A percentile compares a stretch with the other conserved stretches of the same genome.
phyloP scores from a whole-genome alignment of 2,888 invertebrate species.

The Ceratothoa steindachneri region DNA sequence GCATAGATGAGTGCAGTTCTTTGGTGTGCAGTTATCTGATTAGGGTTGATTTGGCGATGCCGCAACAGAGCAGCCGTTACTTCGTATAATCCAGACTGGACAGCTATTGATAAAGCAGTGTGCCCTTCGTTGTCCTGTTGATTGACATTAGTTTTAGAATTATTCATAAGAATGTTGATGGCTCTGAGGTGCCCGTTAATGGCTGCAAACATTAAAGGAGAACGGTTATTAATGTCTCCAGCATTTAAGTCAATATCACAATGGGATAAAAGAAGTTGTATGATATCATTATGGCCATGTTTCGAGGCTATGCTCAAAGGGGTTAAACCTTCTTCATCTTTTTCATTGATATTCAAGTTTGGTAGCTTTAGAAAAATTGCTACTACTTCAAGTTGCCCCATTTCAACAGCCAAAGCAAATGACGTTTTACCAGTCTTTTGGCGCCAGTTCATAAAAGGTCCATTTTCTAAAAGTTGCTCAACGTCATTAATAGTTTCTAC shows the following conservation, averaged over 20 bases:
- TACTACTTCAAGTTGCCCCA: slow-evolving; percentile 43
- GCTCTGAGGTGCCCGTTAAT: slow-evolving; percentile 34
- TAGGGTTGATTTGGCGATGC: slow-evolving; percentile 27
- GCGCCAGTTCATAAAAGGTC: slow-evolving; percentile 43
- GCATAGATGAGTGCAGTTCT: slow-evolving; percentile 33
- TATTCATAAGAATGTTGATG: slow-evolving; percentile 20
- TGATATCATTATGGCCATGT: slow-evolving; percentile 34
- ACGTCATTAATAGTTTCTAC: slow-evolving; percentile 42
- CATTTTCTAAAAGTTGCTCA: slow-evolving; percentile 38
- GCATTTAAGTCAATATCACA: slow-evolving; percentile 23
- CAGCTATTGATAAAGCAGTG: slow-evolving; percentile 33
- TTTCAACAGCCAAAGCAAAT: slow-evolving; percentile 43
- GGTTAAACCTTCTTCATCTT: slow-evolving; percentile 35
- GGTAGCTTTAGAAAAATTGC: slow-evolving; percentile 42
- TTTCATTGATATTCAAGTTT: slow-evolving; percentile 37
- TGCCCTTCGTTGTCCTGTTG: slow-evolving; percentile 30
- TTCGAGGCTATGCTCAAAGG: slow-evolving; percentile 41
- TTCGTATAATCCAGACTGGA: slow-evolving; percentile 33
- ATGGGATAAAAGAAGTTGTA: slow-evolving; percentile 32
- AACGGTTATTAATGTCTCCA: slow-evolving; percentile 27
- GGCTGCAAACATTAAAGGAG: slow-evolving; percentile 37
- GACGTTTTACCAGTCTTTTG: slow-evolving; percentile 46
- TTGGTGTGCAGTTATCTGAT: slow-evolving; percentile 25
- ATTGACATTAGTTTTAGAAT: slow-evolving; percentile 33
- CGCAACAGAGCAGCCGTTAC: slow-evolving; percentile 29